These are phyloP conservation scores for Tinea trinotella DNA, from an alignment of 2,888 invertebrate species.

Conservation along the genomic window DNA sequence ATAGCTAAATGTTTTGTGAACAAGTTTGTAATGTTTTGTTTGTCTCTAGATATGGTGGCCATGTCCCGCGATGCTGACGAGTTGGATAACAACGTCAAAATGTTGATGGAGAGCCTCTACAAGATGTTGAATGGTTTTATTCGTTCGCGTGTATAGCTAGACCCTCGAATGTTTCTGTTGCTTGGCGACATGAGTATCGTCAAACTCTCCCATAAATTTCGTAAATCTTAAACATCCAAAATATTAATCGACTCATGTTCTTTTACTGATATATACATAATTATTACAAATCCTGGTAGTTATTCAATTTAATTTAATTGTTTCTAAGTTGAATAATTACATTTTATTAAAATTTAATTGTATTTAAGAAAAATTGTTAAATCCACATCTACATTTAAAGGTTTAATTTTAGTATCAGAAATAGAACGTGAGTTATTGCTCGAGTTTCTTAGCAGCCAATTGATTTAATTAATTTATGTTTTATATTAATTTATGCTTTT, in stretches of 20 bases:
- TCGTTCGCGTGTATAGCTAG: not conserved
- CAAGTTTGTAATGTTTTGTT: too few relatives aligned
- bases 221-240: not conserved
- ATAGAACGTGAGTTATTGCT: too few relatives aligned
- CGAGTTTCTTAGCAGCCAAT: not conserved
- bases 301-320: too few relatives aligned
- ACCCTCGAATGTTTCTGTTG: not conserved
- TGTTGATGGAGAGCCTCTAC: conserved; percentile 68
- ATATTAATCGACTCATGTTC: not conserved
- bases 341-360: too few relatives aligned
- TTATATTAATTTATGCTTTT: too few relatives aligned
- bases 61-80: conserved; percentile 63
- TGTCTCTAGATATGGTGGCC: conserved; percentile 54
- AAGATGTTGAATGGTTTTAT: conserved; percentile 38
- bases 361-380: too few relatives aligned
- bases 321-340: too few relatives aligned
- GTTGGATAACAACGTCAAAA: conserved; percentile 59
- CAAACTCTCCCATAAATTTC: not conserved
- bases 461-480: not conserved
- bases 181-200: not conserved
- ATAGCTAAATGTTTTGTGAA: not conserved
- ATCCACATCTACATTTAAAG: not conserved
- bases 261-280: too few relatives aligned
- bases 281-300: too few relatives aligned
- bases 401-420: too few relatives aligned